Evolutionary conservation across 2,797 vertebrate species (phyloP).

Genomic region (Sparidentex hasta): DNA sequence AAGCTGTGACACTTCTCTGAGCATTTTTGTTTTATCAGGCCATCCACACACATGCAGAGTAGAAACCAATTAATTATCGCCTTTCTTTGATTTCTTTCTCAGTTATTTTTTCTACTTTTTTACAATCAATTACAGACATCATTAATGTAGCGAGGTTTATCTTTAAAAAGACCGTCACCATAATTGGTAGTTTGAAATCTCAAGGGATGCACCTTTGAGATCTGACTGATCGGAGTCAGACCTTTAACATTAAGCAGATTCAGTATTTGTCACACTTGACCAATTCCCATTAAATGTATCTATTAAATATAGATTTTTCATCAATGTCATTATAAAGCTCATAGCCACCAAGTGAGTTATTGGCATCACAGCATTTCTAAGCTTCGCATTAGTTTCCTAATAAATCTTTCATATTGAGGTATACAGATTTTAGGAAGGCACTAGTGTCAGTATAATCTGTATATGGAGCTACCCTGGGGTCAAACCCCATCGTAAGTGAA

Average conservation of each 20-base stretch:
- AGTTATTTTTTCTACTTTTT: neutral
- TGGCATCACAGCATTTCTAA: neutral
- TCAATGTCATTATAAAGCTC: neutral
- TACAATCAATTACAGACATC: neutral
- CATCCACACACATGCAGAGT: neutral
- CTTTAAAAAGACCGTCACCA: neutral
- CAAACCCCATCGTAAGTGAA: neutral
- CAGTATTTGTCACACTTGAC: neutral
- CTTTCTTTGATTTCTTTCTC: neutral
- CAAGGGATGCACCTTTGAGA: neutral
- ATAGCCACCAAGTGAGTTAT: neutral
- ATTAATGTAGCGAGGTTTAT: neutral
- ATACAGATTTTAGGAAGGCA: neutral
- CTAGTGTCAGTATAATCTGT: neutral
- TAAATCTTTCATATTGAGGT: neutral
- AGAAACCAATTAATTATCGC: neutral
- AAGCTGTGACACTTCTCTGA: conserved; percentile 17
- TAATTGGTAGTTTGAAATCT: neutral
- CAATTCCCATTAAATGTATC: neutral
- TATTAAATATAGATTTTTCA: neutral
- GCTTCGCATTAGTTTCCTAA: neutral
- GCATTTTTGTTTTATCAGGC: neutral
- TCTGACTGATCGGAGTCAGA: neutral
- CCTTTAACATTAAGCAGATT: neutral
- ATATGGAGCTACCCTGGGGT: neutral